phyloP scores from a whole-genome alignment of 1,140 invertebrate genomes.

The Lepeophtheirus salmonis region DNA sequence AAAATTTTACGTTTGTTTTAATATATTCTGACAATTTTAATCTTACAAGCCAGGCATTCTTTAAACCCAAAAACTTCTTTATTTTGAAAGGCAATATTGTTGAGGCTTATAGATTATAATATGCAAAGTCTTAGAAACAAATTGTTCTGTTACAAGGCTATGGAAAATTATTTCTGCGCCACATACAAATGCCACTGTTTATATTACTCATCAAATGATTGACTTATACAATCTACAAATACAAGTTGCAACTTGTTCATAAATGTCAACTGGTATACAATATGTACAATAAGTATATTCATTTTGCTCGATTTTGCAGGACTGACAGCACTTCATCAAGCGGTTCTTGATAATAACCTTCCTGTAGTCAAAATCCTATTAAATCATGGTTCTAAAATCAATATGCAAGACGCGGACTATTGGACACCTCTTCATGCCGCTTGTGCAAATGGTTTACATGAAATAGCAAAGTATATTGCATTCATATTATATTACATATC shows the following conservation, averaged over 20 bases:
- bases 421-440: conserved; percentile 18
- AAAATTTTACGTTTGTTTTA: no score
- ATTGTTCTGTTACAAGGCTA: no score
- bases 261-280: neutral
- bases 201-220: no score
- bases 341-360: conserved; percentile 18
- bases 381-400: conserved; percentile 15
- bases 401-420: conserved; percentile 8
- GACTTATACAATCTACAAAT: no score
- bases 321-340: conserved; percentile 16
- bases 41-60: no score
- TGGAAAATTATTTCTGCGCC: no score
- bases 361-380: conserved; percentile 17
- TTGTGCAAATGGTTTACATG: conserved; percentile 13
- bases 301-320: conserved; percentile 5
- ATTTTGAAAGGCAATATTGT: no score
- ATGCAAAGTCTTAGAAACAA: no score
- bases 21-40: no score
- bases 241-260: neutral
- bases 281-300: neutral
- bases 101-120: no score
- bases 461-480: conserved; percentile 15
- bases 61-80: no score
- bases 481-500: neutral
- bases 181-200: no score